Conservation (phyloP, 2,113 vertebrate species). For the Spheniscus mendiculus region DNA sequence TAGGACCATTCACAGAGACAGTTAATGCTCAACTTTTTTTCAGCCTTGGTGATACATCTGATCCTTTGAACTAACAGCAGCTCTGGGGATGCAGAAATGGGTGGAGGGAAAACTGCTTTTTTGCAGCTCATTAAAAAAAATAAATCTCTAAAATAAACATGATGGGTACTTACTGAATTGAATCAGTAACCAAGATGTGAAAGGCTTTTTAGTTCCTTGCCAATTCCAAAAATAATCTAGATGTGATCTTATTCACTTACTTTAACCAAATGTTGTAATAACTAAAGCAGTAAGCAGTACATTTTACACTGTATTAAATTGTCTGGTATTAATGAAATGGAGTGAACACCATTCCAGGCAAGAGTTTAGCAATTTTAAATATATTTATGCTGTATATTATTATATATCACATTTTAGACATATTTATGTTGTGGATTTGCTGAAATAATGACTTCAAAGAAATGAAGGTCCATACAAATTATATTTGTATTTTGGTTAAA, state of each 20-base stretch:
- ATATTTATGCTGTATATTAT: background rate
- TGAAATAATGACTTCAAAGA: background rate
- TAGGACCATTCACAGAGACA: background rate
- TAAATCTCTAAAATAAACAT: background rate
- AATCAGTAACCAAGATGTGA: background rate
- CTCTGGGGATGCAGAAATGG: background rate
- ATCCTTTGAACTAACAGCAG: background rate
- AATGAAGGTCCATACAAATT: background rate
- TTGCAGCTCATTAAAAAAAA: background rate
- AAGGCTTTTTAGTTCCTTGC: background rate
- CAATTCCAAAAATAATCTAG: background rate
- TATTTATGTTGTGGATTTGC: background rate
- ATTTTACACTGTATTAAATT: background rate
- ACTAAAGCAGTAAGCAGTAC: background rate
- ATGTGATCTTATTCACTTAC: background rate
- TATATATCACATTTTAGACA: background rate
- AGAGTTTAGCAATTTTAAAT: background rate
- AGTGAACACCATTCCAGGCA: background rate
- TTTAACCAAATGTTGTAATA: background rate
- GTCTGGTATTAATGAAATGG: background rate
- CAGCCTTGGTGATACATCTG: background rate
- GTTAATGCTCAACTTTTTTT: background rate
- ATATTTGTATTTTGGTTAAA: conserved; percentile 31
- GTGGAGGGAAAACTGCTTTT: background rate
- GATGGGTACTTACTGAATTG: background rate